Base-by-base conservation (phyloP, 2,797 vertebrate species). In the Orestias chungarensis region DNA sequence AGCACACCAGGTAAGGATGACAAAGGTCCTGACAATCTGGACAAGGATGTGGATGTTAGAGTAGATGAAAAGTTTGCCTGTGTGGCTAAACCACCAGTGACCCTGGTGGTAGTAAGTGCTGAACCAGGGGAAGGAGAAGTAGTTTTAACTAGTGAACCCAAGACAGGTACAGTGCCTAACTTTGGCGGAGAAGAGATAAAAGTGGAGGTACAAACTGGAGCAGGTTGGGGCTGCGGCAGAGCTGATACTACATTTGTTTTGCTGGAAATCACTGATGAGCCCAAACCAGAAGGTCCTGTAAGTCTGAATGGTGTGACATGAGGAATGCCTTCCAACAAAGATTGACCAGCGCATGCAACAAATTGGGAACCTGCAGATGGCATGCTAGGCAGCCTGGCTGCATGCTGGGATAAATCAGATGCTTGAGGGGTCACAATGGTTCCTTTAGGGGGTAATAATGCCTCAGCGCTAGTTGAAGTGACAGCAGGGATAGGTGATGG, bases 401-500 rank as follows among this genome's bases (percentile, higher is more conserved):
- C 64, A 27, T 87, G 64, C 3, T 81, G 82, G 70, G 87, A 70
- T 69, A 90, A 79, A 68, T 82, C 67, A 27, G 88, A 64, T 42
- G 62, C 65, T 74, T 20, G 80, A 57, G 80, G 82, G 66, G 88
- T 79, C 80, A 84, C 20, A 71, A 83, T 17, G 84, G 78, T 25
- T 81, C 85, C 83, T 71, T 86, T 93, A 85, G 83, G 72, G 57
- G 76, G 79, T 67, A 77, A 75, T 65, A 86, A 77, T 69, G 80
- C 57, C 69, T 80, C 79, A 67, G 72, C 65, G 61, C 70, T 75
- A 57, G 67, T n/a, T 74, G n/a, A 73, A 76, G 75, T 79, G 88
- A 74, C 68, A 82, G 71, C 55, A 87, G 93, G 92, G 88, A 92
- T 85, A 91, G 92, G 80, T 52, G 90, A 78, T 71, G 82, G 71